A percentile compares a stretch with the other conserved stretches of the same genome.
Conservation (phyloP, 2,888 invertebrate species). For the Empis stercorea region DNA sequence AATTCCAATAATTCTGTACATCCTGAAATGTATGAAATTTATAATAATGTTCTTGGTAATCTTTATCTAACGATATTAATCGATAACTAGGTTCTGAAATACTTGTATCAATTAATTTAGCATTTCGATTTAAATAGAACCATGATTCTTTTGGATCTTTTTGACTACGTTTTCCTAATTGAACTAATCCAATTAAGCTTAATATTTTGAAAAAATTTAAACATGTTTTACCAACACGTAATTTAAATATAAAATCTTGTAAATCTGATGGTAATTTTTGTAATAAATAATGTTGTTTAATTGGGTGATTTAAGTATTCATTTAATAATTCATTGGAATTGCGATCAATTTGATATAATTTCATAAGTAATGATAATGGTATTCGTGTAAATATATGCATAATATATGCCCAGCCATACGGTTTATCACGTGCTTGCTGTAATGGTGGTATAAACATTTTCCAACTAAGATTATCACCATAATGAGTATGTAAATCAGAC, state of each 20-base stretch:
- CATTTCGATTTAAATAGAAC: slow-evolving; percentile 54
- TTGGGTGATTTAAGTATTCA: slow-evolving; percentile 49
- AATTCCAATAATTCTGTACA: slow-evolving; percentile 54
- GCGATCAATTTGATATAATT: slow-evolving; percentile 47
- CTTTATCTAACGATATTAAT: slow-evolving; percentile 40
- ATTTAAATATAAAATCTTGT: slow-evolving; percentile 22
- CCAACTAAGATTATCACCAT: slow-evolving; percentile 45
- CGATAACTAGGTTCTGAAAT: slow-evolving; percentile 48
- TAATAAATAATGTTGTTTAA: slow-evolving; percentile 49
- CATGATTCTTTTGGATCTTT: slow-evolving; percentile 52
- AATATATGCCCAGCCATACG: slow-evolving; percentile 53
- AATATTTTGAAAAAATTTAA: slow-evolving; percentile 41
- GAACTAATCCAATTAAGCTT: slow-evolving; percentile 53
- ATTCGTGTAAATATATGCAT: slow-evolving; percentile 55
- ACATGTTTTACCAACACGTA: slow-evolving; percentile 21
- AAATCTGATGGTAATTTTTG: slow-evolving; percentile 41
- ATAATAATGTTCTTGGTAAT: slow-evolving; percentile 44
- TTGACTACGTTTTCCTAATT: slow-evolving; percentile 49
- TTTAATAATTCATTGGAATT: slow-evolving; percentile 42
- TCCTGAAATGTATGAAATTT: slow-evolving; percentile 41
- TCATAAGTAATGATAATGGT: slow-evolving; percentile 57
- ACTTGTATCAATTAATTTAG: slow-evolving; percentile 51
- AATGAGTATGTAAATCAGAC: slow-evolving; percentile 37
- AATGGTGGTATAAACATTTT: slow-evolving; percentile 60
- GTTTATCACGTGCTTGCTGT: slow-evolving; percentile 44